phyloP scores from a whole-genome alignment of 2,113 vertebrate genomes.

The Rhodinocichla rosea region DNA sequence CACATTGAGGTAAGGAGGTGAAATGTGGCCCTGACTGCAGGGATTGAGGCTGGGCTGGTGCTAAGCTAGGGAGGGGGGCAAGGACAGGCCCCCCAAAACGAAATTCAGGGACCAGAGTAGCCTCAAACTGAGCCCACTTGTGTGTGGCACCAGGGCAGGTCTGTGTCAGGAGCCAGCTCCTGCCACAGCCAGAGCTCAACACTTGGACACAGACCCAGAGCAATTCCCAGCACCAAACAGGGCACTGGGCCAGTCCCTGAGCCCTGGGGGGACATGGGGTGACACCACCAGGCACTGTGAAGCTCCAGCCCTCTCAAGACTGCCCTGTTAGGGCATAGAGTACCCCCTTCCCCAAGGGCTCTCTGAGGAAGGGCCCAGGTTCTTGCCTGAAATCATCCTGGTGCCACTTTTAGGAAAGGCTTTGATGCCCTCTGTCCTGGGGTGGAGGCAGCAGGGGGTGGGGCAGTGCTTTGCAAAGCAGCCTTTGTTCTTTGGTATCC shows the following conservation, averaged over 20 bases:
- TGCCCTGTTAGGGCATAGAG: not conserved
- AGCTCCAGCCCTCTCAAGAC: not conserved
- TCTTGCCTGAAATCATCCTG: not conserved
- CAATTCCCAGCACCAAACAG: not conserved
- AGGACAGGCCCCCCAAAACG: rapidly evolving
- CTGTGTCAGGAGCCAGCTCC: not conserved
- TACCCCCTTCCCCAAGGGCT: not conserved
- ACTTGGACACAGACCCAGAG: rapidly evolving
- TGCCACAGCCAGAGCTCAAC: not conserved
- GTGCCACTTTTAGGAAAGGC: not conserved
- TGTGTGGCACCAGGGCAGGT: not conserved
- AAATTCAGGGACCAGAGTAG: not conserved
- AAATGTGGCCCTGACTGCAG: rapidly evolving
- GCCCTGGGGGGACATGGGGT: not conserved
- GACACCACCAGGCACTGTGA: not conserved
- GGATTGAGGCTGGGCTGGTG: not conserved
- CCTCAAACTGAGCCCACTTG: rapidly evolving
- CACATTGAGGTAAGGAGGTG: conserved; percentile 25
- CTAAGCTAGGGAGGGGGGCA: not conserved
- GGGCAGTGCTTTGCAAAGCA: conserved; percentile 19
- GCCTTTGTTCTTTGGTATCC: conserved; percentile 37
- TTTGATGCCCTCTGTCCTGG: not conserved
- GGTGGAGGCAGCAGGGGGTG: not conserved
- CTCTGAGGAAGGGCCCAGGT: rapidly evolving
- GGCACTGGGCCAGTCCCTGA: rapidly evolving